Evolutionary conservation across 2,797 vertebrate genomes (phyloP), one percentile per base, ranked within the genome.

Genomic region (Anguilla anguilla): DNA sequence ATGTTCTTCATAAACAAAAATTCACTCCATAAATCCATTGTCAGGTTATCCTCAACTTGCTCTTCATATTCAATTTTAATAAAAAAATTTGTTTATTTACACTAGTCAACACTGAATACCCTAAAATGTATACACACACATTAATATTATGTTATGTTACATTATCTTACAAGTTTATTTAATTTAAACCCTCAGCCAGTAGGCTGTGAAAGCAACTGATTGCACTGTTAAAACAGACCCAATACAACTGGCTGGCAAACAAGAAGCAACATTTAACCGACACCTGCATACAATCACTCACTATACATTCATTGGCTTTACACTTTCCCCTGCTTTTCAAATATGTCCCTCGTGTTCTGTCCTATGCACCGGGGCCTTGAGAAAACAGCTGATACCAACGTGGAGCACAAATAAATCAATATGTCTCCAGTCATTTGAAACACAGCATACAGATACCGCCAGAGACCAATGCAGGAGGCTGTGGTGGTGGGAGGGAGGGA

Each of bases 1-100:
- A 43, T 82, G 79, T 82, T 82, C 46, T 49, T 49, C 79, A 51
- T 82, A 25, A 82, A 51, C 35, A 51, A 82, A 82, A 82, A 46
- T 82, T 82, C 79, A 82, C 10, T 51, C 46, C 6, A n/a, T 46
- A 4, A 7, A 51, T 51, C 43, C 43, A 46, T 79, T 46, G n/a
- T 10, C 46, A 51, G 43, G 46, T 51, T n/a, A 82, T 25, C 25
- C 79, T 51, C 13, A 51, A 49, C 25, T 49, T 49, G 15, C 19
- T 25, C 17, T 46, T 39, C 39, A 43, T 49, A 46, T 46, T 25
- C 39, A 35, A 77, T 74, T 53, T 53, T 39, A 13, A 35, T 28
- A 17, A 74, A 35, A 74, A 69, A 25, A 25, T 77, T 77, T 77
- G 15, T 77, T 35, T 77, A 77, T 77, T 25, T 25, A 69, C 15